Percentiles rank a stretch among this genome's conserved stretches.
phyloP scores from a whole-genome alignment of 2,113 vertebrate genomes.

The Cercocebus atys region DNA sequence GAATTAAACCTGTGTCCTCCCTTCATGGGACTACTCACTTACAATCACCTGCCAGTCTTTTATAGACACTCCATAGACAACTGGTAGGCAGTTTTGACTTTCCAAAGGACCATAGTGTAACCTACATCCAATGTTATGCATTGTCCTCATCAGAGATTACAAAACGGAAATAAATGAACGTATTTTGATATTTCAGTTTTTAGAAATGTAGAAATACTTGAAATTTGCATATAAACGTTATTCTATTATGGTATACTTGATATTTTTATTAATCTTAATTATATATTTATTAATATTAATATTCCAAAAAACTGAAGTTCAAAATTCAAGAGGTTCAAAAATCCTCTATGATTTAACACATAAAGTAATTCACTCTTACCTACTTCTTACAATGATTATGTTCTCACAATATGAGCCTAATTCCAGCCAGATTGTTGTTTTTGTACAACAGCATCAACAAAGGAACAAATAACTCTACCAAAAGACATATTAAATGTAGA shows the following conservation, averaged over 20 bases:
- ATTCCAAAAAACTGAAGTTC: background rate
- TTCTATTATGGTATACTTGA: background rate
- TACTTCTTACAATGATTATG: background rate
- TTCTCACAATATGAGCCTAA: background rate
- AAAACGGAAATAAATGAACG: background rate
- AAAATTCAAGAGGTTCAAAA: background rate
- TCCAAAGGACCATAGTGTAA: background rate
- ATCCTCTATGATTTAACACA: background rate
- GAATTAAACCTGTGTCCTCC: background rate
- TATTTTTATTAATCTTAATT: background rate
- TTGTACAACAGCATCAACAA: background rate
- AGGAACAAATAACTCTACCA: background rate
- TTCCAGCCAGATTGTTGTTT: background rate
- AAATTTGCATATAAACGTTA: background rate
- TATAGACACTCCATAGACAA: background rate
- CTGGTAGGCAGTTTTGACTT: background rate
- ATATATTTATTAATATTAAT: background rate
- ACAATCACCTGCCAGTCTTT: background rate
- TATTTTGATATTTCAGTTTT: background rate
- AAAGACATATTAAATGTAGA: background rate
- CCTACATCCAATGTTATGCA: background rate
- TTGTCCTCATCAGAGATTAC: background rate
- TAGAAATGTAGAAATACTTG: background rate
- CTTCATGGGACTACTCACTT: background rate
- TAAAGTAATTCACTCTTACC: background rate